Evolutionary conservation across 2,888 invertebrate species (phyloP), one percentile per base, ranked within the genome.

Genomic region (Phengaris alcon): DNA sequence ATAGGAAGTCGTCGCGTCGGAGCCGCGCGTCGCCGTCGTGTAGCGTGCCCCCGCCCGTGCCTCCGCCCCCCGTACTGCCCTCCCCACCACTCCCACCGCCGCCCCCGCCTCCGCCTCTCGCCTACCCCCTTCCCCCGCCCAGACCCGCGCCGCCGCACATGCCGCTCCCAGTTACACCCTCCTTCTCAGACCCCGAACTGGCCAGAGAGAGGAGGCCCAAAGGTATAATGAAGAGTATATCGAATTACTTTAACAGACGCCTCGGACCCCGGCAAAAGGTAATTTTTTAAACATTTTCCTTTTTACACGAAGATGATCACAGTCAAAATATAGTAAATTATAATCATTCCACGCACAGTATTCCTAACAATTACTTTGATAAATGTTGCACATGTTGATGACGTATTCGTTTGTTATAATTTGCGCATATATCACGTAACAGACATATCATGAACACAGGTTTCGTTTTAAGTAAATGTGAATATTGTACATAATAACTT

Each of bases 221-320:
- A 83, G 97, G 97, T 88, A 95, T 97, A 75, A 97, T 97, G 83
- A 97, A 97, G 89, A 95, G 97, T 74, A 95, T 98, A 78, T 96
- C 97, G 22, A 97, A 96, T 86, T 96, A 97, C 87, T 96, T 98
- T 85, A 95, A 95, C 82, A 96, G 96, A 86, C 95, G 96, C 81
- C 95, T 95, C 83, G 95, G 95, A 84, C 92, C 93, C 83, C 92
- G 95, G 93, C 88, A 94, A 87, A 91, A 94, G 95, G 86, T 96
- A 88, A 81, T 77, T 78, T 46, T 64, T 15, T 59, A n/a, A 72
- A 55, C 8, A 12, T 69, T 10, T 48, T 57, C 7, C 7, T 74
- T 76, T n/a, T 51, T 6, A 70, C 70, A 70, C 15, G 12, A 70
- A 70, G 9, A 52, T 72, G 13, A 12, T 52, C 35, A 54, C 12